phyloP scores from a whole-genome alignment of 2,888 invertebrate species.

The Holacanthella duospinosa region DNA sequence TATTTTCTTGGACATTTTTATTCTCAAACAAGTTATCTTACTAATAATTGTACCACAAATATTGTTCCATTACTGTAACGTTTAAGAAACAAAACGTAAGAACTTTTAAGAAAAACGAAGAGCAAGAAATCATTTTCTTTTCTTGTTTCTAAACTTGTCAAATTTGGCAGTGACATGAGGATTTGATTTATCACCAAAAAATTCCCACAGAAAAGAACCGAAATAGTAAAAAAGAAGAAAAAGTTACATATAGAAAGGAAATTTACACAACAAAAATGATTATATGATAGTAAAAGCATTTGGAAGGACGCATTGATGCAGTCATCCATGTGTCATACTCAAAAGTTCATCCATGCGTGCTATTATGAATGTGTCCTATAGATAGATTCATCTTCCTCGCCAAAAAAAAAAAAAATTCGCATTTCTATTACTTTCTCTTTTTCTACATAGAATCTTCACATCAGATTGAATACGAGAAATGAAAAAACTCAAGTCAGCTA shows the following conservation, averaged over 20 bases:
- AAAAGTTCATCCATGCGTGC: background rate
- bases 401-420: background rate
- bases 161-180: background rate
- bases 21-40: no score
- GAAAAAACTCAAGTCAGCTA: background rate
- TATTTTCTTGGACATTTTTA: no score
- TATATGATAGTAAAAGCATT: background rate
- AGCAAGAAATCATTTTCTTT: no score
- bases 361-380: background rate
- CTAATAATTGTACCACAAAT: no score
- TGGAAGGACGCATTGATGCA: background rate
- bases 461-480: background rate
- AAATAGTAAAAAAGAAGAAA: background rate
- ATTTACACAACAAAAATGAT: background rate
- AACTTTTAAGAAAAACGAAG: no score
- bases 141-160: no score
- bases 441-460: background rate
- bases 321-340: slow-evolving; percentile 2
- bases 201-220: background rate
- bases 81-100: no score
- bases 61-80: no score
- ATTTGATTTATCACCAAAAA: background rate
- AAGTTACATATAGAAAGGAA: background rate
- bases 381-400: background rate
- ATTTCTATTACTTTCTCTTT: background rate